phyloP scores from a whole-genome alignment of 2,888 invertebrate species.

The Tethea ocularis region DNA sequence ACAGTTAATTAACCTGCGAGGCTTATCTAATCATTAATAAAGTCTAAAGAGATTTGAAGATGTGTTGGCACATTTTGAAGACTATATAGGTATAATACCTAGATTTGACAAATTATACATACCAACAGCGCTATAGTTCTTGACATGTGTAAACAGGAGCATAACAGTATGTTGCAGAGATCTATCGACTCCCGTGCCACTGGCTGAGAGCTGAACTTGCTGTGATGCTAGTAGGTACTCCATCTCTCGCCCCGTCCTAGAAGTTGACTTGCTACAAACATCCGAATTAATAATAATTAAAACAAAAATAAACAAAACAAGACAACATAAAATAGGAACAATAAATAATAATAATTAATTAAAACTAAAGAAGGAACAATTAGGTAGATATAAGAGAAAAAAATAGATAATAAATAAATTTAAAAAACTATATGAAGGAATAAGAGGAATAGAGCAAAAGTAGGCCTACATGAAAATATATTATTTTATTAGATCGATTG shows the following conservation, averaged over 20 bases:
- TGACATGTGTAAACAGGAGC: conserved; percentile 64
- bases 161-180: conserved; percentile 66
- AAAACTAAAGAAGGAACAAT: conserved; percentile 11
- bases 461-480: too few species aligned
- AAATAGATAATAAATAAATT: too few species aligned
- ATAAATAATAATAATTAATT: conserved; percentile 6
- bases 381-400: conserved; percentile 16
- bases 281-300: conserved; percentile 26
- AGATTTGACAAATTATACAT: conserved; percentile 26
- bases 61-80: too few species aligned
- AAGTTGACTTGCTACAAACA: conserved; percentile 57
- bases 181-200: conserved; percentile 57
- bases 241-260: conserved; percentile 86
- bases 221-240: conserved; percentile 87
- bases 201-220: conserved; percentile 65
- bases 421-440: background rate
- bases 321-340: conserved; percentile 16
- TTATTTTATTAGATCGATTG: too few species aligned
- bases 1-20: too few species aligned
- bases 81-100: too few species aligned
- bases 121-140: conserved; percentile 73
- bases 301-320: conserved; percentile 25
- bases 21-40: too few species aligned
- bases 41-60: too few species aligned
- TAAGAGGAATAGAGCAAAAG: too few species aligned